A percentile compares a stretch with the other conserved stretches of the same genome.
Evolutionary conservation across 2,797 vertebrate genomes (phyloP).

Genomic region (Trachurus trachurus): DNA sequence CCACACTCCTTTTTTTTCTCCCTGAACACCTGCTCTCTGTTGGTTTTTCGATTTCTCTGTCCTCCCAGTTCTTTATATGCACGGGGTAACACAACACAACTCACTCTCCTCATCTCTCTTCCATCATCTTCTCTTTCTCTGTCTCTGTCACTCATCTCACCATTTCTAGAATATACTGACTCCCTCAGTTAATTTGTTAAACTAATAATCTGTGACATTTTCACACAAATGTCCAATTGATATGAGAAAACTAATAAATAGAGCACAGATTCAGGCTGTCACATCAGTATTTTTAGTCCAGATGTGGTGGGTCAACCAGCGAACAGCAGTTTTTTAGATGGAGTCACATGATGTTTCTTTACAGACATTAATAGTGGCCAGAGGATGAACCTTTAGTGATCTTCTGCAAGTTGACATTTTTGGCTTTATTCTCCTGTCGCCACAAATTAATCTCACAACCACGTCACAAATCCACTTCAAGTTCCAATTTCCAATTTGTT

Average conservation of each 20-base stretch:
- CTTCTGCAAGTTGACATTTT: too few relatives aligned
- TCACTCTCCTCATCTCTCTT: neutral
- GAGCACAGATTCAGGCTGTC: slow-evolving; percentile 4
- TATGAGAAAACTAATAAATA: slow-evolving; percentile 9
- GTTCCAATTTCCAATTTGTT: neutral
- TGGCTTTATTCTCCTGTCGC: too few relatives aligned
- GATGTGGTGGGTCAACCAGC: neutral
- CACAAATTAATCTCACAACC: neutral
- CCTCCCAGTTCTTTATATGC: slow-evolving; percentile 10
- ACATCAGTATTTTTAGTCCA: slow-evolving; percentile 9
- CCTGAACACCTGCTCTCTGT: slow-evolving; percentile 45
- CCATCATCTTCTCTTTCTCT: neutral
- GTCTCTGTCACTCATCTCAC: neutral
- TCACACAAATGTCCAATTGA: slow-evolving; percentile 10
- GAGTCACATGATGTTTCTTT: neutral
- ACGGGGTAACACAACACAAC: neutral
- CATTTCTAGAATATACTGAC: neutral
- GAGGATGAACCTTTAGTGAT: neutral
- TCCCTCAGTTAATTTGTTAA: slow-evolving; percentile 24
- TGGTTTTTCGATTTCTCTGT: slow-evolving; percentile 37
- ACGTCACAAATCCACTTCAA: neutral
- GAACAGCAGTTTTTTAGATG: neutral
- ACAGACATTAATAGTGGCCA: neutral
- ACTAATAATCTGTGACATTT: slow-evolving; percentile 55
- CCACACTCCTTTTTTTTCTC: too few relatives aligned